phyloP scores from a whole-genome alignment of 1,140 invertebrate genomes.

The Pararge aegeria region DNA sequence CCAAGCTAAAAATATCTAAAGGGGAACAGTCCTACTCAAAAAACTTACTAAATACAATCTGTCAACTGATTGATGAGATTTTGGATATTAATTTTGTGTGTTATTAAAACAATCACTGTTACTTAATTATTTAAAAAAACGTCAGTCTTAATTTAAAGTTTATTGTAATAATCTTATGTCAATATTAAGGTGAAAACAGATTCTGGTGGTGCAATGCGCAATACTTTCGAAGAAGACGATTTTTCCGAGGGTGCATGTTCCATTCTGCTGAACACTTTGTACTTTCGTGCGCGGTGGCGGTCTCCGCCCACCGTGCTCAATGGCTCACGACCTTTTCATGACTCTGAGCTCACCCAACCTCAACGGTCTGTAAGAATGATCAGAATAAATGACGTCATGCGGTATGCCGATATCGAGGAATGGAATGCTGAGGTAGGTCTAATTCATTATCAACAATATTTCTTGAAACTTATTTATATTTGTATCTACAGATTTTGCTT shows the following conservation, averaged over 20 bases:
- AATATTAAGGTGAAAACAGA: constrained; percentile 56
- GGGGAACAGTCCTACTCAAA: too few relatives aligned
- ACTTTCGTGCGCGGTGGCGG: constrained; percentile 85
- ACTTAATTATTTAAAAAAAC: too few relatives aligned
- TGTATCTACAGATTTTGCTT: not conserved
- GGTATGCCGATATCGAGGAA: constrained; percentile 55
- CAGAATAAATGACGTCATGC: constrained; percentile 68
- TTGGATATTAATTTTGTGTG: too few relatives aligned
- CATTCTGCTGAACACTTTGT: constrained; percentile 89
- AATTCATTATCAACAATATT: not conserved
- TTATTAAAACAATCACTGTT: too few relatives aligned
- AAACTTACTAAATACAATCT: too few relatives aligned
- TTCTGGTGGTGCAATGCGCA: constrained; percentile 54
- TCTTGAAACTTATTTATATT: not conserved
- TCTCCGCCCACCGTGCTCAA: constrained; percentile 70
- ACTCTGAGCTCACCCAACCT: constrained; percentile 29
- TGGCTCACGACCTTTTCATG: constrained; percentile 51
- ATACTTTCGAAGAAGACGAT: constrained; percentile 66
- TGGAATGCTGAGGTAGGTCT: constrained; percentile 61
- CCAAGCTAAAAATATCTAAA: too few relatives aligned
- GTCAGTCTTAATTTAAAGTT: not conserved
- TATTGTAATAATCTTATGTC: not conserved
- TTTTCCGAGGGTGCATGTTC: constrained; percentile 45
- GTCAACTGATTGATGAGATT: too few relatives aligned
- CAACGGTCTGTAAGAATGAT: constrained; percentile 51